Base-by-base conservation (phyloP, 2,888 invertebrate genomes). In the Embidobia sp. region DNA sequence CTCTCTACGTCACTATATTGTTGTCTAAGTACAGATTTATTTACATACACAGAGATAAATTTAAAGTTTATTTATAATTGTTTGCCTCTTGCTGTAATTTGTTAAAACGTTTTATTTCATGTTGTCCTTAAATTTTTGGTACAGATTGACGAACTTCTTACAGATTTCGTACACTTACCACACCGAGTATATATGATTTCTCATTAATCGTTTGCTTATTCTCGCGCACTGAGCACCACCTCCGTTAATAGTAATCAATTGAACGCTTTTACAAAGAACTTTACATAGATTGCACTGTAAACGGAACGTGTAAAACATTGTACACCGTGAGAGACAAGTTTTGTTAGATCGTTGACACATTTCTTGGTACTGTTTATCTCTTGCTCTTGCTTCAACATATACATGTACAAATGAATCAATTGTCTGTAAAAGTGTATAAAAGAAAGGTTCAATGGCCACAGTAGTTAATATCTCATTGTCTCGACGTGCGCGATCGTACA, bases 101-200 rank as follows among this genome's bases (percentile, higher is more conserved):
- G 33, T 31, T 72, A 51, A 53, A 70, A 70, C 48, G 19, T 49
- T 57, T 55, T 51, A 22, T 51, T 27, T 42, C 44, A 35, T n/a
- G n/a, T n/a, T n/a, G n/a, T n/a, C n/a, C n/a, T n/a, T n/a, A n/a
- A n/a, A 40, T 63, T 55, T 63, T 67, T 66, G 64, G 61, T 66
- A 69, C 63, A 59, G 51, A 53, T 72, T 78, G 70, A 74, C 69
- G 67, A 79, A 79, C 79, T 74, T 77, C n/a, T n/a, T n/a, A n/a
- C n/a, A n/a, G n/a, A n/a, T n/a, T 73, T 81, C 77, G 73, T 81
- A 74, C 69, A 77, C 69, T 81, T 80, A 85, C 81, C 82, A 83
- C 80, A 82, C 79, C 75, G 57, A 82, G 82, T 81, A 81, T 79
- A 83, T 69, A 64, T 67, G 40, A 72, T 73, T 57, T 40, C 51